Evolutionary conservation across 2,888 invertebrate genomes (phyloP).

Genomic region (Parnassius apollo): DNA sequence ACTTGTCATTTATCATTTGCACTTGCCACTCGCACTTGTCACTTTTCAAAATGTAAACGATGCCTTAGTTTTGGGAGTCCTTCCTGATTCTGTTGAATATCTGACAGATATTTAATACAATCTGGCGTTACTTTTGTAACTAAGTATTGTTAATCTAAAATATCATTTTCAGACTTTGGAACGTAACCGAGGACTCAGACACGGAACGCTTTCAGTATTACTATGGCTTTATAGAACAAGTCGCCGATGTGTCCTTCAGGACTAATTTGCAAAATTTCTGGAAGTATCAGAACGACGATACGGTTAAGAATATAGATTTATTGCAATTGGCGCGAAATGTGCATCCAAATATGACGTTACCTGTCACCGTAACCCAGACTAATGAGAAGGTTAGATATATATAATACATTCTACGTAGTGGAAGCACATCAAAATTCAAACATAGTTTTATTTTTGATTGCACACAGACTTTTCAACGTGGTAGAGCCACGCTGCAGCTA

Average conservation of each 20-base stretch:
- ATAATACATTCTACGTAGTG: too few species aligned
- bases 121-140: too few species aligned
- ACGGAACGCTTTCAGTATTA: conserved; percentile 63
- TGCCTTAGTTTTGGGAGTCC: too few species aligned
- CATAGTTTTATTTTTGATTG: too few species aligned
- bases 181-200: conserved; percentile 61
- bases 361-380: conserved; percentile 45
- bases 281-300: conserved; percentile 83
- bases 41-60: too few species aligned
- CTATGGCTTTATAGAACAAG: conserved; percentile 63
- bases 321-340: conserved; percentile 81
- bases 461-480: too few species aligned
- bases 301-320: conserved; percentile 78
- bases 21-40: too few species aligned
- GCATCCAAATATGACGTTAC: conserved; percentile 53
- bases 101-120: too few species aligned
- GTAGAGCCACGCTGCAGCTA: too few species aligned
- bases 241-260: conserved; percentile 69
- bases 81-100: too few species aligned
- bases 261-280: conserved; percentile 84
- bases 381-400: conserved; percentile 39
- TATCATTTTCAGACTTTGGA: conserved; percentile 55
- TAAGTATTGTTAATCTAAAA: neutral
- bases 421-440: too few species aligned
- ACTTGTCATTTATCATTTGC: too few species aligned